These are phyloP conservation scores for Pyralis farinalis DNA, from an alignment of 2,888 invertebrate genomes.

Conservation along the genomic window DNA sequence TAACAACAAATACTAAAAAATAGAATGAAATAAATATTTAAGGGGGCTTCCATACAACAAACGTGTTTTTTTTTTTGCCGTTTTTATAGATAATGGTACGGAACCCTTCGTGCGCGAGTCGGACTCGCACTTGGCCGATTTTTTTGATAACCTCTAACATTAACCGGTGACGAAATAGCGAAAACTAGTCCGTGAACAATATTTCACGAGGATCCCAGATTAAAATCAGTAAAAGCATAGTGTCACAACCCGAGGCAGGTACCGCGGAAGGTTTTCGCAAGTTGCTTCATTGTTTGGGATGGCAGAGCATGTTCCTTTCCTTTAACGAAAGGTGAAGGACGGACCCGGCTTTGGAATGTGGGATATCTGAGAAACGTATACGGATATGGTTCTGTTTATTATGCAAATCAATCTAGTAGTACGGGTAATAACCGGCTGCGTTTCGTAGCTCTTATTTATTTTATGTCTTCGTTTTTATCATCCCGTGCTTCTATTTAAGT, in stretches of 20 bases:
- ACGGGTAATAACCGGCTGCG: slow-evolving; percentile 25
- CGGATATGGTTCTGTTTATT: slow-evolving; percentile 31
- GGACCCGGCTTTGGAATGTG: slow-evolving; percentile 38
- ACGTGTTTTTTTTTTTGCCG: too few relatives aligned
- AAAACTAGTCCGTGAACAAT: slow-evolving; percentile 60
- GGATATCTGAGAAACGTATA: slow-evolving; percentile 40
- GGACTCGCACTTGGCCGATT: too few relatives aligned
- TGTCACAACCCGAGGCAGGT: slow-evolving; percentile 59
- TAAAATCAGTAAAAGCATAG: slow-evolving; percentile 61
- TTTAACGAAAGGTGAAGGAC: slow-evolving; percentile 71
- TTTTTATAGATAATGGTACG: too few relatives aligned
- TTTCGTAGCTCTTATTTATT: too few relatives aligned
- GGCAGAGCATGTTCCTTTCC: slow-evolving; percentile 47
- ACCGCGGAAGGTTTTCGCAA: slow-evolving; percentile 59
- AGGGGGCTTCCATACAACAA: too few relatives aligned
- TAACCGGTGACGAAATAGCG: slow-evolving; percentile 50
- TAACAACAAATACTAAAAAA: too few relatives aligned
- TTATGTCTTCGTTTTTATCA: too few relatives aligned
- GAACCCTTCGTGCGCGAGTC: too few relatives aligned
- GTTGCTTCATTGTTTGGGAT: slow-evolving; percentile 54
- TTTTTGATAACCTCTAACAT: slow-evolving; percentile 60
- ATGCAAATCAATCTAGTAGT: slow-evolving; percentile 43
- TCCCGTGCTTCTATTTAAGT: too few relatives aligned
- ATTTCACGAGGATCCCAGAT: slow-evolving; percentile 61
- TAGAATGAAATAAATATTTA: too few relatives aligned